Percentiles rank a stretch among this genome's conserved stretches.
Conservation (phyloP, 2,113 vertebrate species). For the Tachycineta bicolor region DNA sequence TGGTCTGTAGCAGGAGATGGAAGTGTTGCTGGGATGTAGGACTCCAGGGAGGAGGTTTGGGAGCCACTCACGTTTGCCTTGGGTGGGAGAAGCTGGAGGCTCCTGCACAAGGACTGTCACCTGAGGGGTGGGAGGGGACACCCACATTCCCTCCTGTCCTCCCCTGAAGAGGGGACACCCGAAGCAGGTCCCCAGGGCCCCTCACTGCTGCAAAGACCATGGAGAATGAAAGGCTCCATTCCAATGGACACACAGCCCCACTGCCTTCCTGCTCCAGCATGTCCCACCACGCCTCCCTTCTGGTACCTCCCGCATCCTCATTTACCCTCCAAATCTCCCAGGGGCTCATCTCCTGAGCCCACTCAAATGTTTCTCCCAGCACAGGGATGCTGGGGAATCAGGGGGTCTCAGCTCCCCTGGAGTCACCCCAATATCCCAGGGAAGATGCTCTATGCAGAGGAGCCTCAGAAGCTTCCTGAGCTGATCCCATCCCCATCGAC, state of each 20-base stretch:
- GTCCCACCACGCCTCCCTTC: not conserved
- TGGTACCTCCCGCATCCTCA: not conserved
- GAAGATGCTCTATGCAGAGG: not conserved
- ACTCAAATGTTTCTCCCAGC: not conserved
- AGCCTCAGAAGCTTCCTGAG: not conserved
- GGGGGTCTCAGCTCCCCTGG: not conserved
- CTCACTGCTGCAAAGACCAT: not conserved
- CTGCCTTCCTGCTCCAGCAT: not conserved
- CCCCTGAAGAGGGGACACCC: not conserved
- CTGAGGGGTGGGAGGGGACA: not conserved
- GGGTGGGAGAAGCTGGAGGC: no score
- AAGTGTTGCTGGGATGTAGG: not conserved
- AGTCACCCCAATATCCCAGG: not conserved
- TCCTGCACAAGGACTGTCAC: not conserved
- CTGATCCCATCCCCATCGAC: rapidly evolving
- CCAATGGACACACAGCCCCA: not conserved
- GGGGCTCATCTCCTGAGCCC: not conserved
- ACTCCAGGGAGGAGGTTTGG: not conserved
- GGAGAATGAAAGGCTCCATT: not conserved
- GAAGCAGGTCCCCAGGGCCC: not conserved
- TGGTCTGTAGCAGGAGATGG: not conserved
- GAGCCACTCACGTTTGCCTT: rapidly evolving
- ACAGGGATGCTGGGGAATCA: not conserved
- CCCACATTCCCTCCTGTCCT: not conserved
- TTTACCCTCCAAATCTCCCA: not conserved